Evolutionary conservation across 2,888 invertebrate species (phyloP).

Genomic region (Formica aserva): DNA sequence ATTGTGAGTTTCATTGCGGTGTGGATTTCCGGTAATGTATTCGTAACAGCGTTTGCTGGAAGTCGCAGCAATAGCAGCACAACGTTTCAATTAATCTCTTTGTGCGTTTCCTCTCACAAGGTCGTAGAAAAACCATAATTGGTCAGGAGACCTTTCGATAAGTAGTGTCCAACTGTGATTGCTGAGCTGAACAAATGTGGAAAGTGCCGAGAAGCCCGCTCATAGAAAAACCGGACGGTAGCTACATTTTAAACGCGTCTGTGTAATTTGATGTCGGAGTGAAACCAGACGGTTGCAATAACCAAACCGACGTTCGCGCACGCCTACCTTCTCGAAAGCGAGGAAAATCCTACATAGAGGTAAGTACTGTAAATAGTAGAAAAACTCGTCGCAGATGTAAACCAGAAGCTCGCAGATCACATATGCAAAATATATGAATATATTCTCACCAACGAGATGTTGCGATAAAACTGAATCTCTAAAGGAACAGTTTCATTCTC

Average conservation of each 20-base stretch:
- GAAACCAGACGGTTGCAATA: constrained; percentile 45
- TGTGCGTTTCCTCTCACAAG: constrained; percentile 49
- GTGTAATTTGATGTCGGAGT: constrained; percentile 52
- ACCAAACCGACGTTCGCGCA: constrained; percentile 18
- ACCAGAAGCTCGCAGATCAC: constrained; percentile 59
- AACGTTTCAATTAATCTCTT: constrained; percentile 44
- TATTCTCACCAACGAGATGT: background rate
- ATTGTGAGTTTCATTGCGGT: constrained; percentile 50
- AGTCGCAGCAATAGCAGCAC: background rate
- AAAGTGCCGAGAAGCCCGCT: constrained; percentile 44
- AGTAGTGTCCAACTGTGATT: constrained; percentile 57
- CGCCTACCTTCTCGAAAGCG: constrained; percentile 22
- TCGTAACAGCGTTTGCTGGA: background rate
- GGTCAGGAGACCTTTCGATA: constrained; percentile 53
- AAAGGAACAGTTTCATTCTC: background rate
- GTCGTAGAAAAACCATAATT: constrained; percentile 51
- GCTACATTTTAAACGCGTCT: constrained; percentile 31
- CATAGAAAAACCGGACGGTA: constrained; percentile 11
- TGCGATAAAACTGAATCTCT: background rate
- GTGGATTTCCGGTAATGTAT: background rate
- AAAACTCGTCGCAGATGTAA: constrained; percentile 52
- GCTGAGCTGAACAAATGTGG: constrained; percentile 31
- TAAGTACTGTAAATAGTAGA: constrained; percentile 65
- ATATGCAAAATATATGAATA: constrained; percentile 39
- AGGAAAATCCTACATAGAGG: constrained; percentile 34